Conservation (phyloP, 2,888 invertebrate species). For the Leuctra nigra region DNA sequence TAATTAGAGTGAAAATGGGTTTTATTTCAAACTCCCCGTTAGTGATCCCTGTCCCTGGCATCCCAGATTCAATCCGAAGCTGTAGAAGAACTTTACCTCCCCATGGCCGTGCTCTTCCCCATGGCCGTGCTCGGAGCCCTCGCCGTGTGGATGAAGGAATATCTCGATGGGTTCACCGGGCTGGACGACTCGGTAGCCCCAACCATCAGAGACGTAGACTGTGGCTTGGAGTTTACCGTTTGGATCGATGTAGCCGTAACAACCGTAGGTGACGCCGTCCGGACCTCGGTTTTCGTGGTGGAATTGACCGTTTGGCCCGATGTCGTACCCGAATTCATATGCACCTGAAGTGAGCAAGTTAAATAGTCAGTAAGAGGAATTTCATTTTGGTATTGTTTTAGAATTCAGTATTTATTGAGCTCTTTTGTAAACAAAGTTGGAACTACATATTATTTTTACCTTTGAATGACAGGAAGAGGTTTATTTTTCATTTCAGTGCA, state of each 20-base stretch:
- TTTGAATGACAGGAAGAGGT: no score
- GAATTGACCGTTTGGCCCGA: constrained; percentile 67
- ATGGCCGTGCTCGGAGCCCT: constrained; percentile 26
- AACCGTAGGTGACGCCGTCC: constrained; percentile 72
- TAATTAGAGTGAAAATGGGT: no score
- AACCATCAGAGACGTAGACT: constrained; percentile 70
- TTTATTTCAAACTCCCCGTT: no score
- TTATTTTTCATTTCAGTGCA: no score
- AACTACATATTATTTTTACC: no score
- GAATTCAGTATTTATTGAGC: no score
- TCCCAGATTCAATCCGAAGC: no score
- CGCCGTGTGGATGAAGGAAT: constrained; percentile 46
- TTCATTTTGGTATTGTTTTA: no score
- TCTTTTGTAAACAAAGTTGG: no score
- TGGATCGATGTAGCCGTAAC: constrained; percentile 70
- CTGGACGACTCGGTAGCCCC: constrained; percentile 67
- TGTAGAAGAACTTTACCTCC: constrained; percentile 30
- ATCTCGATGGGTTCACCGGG: constrained; percentile 63
- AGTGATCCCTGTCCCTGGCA: no score
- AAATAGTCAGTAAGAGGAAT: no score
- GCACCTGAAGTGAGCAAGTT: constrained; percentile 43
- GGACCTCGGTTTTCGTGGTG: constrained; percentile 71
- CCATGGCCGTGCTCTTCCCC: constrained; percentile 24
- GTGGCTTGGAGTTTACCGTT: constrained; percentile 58
- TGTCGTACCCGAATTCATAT: constrained; percentile 72